These are phyloP conservation scores for Pogona vitticeps DNA, from an alignment of 2,113 vertebrate genomes.

Conservation along the genomic window DNA sequence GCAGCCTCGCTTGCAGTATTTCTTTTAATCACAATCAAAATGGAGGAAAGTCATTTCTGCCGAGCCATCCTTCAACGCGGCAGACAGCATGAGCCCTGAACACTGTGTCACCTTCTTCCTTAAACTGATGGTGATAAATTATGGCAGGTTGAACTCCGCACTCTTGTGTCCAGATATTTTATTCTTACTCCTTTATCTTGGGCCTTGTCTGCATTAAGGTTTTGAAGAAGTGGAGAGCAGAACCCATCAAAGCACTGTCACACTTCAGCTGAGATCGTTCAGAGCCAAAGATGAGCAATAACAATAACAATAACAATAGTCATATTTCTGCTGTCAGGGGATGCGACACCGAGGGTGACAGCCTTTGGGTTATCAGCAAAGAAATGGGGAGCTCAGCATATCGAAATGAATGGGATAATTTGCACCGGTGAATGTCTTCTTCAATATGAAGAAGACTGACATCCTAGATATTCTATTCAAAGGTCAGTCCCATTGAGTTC, in stretches of 20 bases:
- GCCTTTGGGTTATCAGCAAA: neutral
- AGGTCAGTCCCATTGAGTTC: neutral
- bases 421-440: neutral
- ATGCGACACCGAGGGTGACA: neutral
- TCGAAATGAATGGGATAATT: no score
- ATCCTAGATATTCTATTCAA: neutral
- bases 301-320: no score
- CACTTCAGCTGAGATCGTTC: neutral
- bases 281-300: neutral
- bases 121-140: slow-evolving; percentile 20
- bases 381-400: neutral
- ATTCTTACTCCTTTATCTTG: neutral
- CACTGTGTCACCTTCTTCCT: slow-evolving; percentile 22
- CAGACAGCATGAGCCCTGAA: neutral
- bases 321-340: no score
- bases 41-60: neutral
- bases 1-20: neutral
- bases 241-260: no score
- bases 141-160: slow-evolving; percentile 10
- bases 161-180: neutral
- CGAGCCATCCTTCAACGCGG: neutral
- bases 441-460: neutral
- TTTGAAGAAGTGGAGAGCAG: no score
- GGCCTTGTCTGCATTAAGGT: neutral
- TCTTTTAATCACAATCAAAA: neutral